Evolutionary conservation across 2,797 vertebrate species (phyloP).

Genomic region (Australoheros facetus): DNA sequence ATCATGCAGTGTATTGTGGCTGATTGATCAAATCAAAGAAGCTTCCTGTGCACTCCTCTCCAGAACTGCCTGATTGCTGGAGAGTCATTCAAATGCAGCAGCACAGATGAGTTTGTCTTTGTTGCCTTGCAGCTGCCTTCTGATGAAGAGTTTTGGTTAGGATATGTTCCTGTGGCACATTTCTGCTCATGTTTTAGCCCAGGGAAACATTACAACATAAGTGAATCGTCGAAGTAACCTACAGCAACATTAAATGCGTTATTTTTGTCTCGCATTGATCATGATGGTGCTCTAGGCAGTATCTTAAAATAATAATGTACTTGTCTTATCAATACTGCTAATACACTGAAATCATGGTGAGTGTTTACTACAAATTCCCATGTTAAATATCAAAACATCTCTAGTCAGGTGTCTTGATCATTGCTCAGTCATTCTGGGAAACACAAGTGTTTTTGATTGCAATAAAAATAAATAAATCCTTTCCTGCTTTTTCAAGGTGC

Average conservation of each 20-base stretch:
- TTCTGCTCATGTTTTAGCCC: slow-evolving; percentile 12
- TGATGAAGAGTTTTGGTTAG: slow-evolving; percentile 17
- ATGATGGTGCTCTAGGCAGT: slow-evolving; percentile 9
- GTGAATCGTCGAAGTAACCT: slow-evolving; percentile 26
- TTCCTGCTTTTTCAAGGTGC: not conserved
- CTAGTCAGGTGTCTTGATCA: slow-evolving; percentile 1
- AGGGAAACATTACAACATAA: slow-evolving; percentile 3
- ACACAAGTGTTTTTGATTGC: not conserved
- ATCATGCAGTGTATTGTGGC: slow-evolving; percentile 46
- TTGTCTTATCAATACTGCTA: not conserved
- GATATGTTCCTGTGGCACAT: slow-evolving; percentile 3
- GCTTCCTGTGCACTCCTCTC: slow-evolving; percentile 61
- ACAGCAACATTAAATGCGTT: slow-evolving; percentile 10
- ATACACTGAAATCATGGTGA: not conserved
- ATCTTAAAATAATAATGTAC: slow-evolving; percentile 32
- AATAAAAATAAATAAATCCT: not conserved
- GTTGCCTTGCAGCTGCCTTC: slow-evolving; percentile 63
- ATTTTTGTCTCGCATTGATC: slow-evolving; percentile 24
- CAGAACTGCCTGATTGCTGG: slow-evolving; percentile 65
- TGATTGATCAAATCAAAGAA: slow-evolving; percentile 69
- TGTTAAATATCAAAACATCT: slow-evolving; percentile 14
- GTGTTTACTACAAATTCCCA: slow-evolving; percentile 1
- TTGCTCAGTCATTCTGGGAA: not conserved
- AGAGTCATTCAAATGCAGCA: slow-evolving; percentile 42
- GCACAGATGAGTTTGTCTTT: slow-evolving; percentile 44